A percentile compares a stretch with the other conserved stretches of the same genome.
Evolutionary conservation across 2,797 vertebrate species (phyloP).

Genomic region (Sphaeramia orbicularis): DNA sequence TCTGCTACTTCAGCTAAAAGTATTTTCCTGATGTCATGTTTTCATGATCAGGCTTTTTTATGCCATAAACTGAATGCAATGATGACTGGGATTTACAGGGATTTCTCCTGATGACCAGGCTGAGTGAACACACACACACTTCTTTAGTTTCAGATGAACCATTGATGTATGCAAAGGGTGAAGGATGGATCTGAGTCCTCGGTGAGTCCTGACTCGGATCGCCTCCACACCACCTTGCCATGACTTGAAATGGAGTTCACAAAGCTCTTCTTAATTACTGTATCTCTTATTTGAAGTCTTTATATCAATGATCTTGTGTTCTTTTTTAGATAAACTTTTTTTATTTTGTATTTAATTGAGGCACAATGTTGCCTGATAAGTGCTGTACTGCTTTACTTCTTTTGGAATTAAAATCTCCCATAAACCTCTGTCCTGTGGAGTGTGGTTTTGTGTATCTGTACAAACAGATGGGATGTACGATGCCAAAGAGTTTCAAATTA

Average conservation of each 20-base stretch:
- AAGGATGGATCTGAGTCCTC: background rate
- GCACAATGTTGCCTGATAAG: constrained; percentile 5
- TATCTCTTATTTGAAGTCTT: constrained; percentile 30
- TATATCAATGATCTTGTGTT: constrained; percentile 1
- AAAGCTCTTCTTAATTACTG: constrained; percentile 7
- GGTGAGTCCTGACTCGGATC: background rate
- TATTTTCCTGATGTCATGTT: too few species aligned
- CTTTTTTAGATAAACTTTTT: constrained; percentile 9
- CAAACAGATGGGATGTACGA: too few species aligned
- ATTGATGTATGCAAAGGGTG: constrained; percentile 12
- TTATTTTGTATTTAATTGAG: constrained; percentile 11
- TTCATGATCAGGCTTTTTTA: too few species aligned
- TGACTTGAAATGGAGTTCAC: constrained; percentile 51
- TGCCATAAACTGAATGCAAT: too few species aligned
- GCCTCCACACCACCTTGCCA: background rate
- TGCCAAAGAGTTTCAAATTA: too few species aligned
- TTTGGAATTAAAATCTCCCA: constrained; percentile 41
- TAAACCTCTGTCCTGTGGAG: too few species aligned
- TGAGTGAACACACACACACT: too few species aligned
- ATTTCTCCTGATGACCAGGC: too few species aligned
- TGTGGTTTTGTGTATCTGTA: background rate
- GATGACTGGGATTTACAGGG: too few species aligned
- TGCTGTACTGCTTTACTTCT: background rate
- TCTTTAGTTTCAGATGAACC: too few species aligned
- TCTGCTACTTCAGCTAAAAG: too few species aligned